Percentiles rank a stretch among this genome's conserved stretches.
These are phyloP conservation scores for Ophiothrix spiculata DNA, from an alignment of 35 echinoderm and acorn worm genomes.

Conservation along the genomic window DNA sequence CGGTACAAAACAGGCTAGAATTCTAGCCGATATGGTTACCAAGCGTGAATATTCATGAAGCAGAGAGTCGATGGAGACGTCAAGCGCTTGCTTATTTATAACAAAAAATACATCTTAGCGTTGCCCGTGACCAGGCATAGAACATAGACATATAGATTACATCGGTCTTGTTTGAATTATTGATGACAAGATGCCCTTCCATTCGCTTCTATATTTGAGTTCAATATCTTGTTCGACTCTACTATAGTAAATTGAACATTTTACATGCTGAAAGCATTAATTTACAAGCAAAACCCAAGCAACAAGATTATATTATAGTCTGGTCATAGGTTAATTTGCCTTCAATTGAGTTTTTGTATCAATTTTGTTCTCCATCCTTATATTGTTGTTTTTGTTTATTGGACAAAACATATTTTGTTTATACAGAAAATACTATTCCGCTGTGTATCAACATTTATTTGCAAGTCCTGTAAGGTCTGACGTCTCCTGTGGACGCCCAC, in stretches of 20 bases:
- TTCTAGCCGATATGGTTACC: not conserved
- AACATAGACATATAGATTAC: constrained; percentile 2
- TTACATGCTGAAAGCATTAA: not conserved
- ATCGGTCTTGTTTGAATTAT: constrained; percentile 9
- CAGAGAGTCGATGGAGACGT: not conserved
- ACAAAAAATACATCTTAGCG: constrained; percentile 8
- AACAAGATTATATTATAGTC: too few relatives aligned
- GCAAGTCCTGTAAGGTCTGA: too few relatives aligned
- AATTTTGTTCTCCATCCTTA: too few relatives aligned
- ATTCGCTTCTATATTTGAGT: not conserved
- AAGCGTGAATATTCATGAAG: not conserved
- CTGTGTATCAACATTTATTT: too few relatives aligned
- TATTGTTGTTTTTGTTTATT: too few relatives aligned
- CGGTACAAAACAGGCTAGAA: not conserved
- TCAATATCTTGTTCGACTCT: not conserved
- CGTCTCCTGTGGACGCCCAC: too few relatives aligned
- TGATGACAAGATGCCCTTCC: constrained; percentile 8
- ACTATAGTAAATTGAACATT: constrained; percentile 1
- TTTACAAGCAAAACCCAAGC: too few relatives aligned
- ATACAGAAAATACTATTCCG: too few relatives aligned
- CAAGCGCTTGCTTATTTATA: constrained; percentile 5
- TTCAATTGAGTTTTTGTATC: too few relatives aligned
- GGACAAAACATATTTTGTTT: too few relatives aligned
- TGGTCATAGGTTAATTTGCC: too few relatives aligned
- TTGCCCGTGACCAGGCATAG: not conserved